Evolutionary conservation across 2,797 vertebrate genomes (phyloP).

Genomic region (Spea hammondii): DNA sequence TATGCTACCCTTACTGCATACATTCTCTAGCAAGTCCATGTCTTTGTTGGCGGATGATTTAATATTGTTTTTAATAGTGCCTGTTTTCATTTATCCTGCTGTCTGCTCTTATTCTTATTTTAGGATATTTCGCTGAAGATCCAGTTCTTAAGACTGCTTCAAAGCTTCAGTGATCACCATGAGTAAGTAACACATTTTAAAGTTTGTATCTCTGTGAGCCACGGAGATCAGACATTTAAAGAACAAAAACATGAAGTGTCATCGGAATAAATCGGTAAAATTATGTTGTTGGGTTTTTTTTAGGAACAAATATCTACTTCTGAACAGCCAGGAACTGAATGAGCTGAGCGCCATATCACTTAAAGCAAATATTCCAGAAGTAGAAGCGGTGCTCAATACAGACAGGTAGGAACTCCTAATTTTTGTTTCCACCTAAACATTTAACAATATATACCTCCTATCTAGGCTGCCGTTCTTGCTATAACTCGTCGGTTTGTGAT

Average conservation of each 20-base stretch:
- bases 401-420: constrained; percentile 73
- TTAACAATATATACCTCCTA: too few species aligned
- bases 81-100: not conserved
- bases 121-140: constrained; percentile 98
- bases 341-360: constrained; percentile 95
- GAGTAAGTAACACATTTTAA: constrained; percentile 71
- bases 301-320: constrained; percentile 95
- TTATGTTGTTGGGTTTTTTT: constrained; percentile 25
- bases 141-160: constrained; percentile 93
- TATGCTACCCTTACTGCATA: too few species aligned
- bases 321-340: constrained; percentile 93
- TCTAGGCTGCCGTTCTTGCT: too few species aligned
- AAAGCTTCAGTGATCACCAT: constrained; percentile 98
- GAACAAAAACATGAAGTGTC: not conserved
- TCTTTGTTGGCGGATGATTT: too few species aligned
- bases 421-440: too few species aligned
- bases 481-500: too few species aligned
- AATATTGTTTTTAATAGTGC: not conserved
- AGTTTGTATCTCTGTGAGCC: too few species aligned
- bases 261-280: not conserved
- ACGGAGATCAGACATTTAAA: not conserved
- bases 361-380: constrained; percentile 96
- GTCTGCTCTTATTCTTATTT: constrained; percentile 35
- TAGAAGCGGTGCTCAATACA: constrained; percentile 95
- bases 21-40: too few species aligned